Evolutionary conservation across 2,888 invertebrate species (phyloP).

Genomic region (Drosophila tripunctata): DNA sequence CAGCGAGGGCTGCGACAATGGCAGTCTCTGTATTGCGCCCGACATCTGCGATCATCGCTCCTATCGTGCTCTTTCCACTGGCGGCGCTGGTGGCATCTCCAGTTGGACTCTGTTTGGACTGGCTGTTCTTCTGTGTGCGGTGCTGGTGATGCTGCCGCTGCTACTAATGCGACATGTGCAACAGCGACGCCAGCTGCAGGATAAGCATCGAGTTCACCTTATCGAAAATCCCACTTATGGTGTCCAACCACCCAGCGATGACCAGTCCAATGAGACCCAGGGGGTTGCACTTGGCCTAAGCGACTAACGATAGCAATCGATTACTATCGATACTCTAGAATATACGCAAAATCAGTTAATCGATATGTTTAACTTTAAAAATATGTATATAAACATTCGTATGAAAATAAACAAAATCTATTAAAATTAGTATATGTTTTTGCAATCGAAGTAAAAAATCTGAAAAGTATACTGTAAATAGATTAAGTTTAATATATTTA

Average conservation of each 20-base stretch:
- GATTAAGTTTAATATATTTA: conserved; percentile 63
- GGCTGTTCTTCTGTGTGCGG: conserved; percentile 63
- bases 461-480: conserved; percentile 42
- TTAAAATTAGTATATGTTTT: background rate
- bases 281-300: conserved; percentile 45
- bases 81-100: conserved; percentile 19
- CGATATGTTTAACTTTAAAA: background rate
- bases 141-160: conserved; percentile 63
- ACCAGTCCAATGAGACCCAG: conserved; percentile 46
- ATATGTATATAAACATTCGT: too few relatives aligned
- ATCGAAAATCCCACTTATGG: conserved; percentile 81
- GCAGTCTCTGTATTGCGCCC: conserved; percentile 75
- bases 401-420: background rate
- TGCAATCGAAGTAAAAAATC: background rate
- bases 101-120: conserved; percentile 63
- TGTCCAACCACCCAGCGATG: conserved; percentile 59
- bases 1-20: conserved; percentile 76
- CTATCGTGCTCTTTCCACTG: conserved; percentile 29
- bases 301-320: conserved; percentile 31
- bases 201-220: conserved; percentile 74
- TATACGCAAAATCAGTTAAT: background rate
- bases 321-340: background rate
- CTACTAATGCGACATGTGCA: conserved; percentile 67
- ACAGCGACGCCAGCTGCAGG: conserved; percentile 55
- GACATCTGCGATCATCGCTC: conserved; percentile 83